Conservation (phyloP, 2,113 vertebrate genomes). For the Clarias batrachus region DNA sequence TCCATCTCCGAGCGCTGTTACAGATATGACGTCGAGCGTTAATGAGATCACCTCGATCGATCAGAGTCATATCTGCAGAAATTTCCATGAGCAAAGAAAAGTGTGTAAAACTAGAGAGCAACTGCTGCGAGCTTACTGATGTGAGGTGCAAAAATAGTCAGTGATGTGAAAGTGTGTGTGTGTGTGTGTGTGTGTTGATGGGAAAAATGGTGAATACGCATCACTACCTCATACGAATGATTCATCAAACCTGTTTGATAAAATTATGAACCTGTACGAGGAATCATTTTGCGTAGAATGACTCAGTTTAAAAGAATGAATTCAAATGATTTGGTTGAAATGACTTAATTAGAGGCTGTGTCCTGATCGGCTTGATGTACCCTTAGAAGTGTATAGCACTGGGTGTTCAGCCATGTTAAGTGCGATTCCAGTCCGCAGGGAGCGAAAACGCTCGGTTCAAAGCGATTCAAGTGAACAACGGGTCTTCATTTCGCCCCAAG, state of each 20-base stretch:
- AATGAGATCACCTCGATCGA: too few relatives aligned
- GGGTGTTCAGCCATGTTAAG: too few relatives aligned
- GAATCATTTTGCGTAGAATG: background rate
- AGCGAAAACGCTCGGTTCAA: too few relatives aligned
- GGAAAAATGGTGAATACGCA: background rate
- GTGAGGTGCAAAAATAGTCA: background rate
- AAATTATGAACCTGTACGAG: background rate
- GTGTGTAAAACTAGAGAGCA: background rate
- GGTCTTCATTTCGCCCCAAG: too few relatives aligned
- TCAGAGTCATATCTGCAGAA: background rate
- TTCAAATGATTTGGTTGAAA: background rate
- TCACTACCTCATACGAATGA: slow-evolving; percentile 29
- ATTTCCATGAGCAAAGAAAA: background rate
- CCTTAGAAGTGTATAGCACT: too few relatives aligned
- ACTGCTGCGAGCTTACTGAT: background rate
- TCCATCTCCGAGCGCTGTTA: too few relatives aligned
- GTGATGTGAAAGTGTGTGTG: background rate
- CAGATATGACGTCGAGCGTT: too few relatives aligned
- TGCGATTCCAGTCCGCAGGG: too few relatives aligned
- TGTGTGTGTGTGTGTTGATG: slow-evolving; percentile 8
- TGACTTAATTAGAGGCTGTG: too few relatives aligned
- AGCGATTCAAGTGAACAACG: too few relatives aligned
- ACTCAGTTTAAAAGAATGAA: background rate
- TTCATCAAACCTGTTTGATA: slow-evolving; percentile 17
- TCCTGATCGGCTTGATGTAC: too few relatives aligned